These are phyloP conservation scores for Coilia nasus DNA, from an alignment of 2,797 vertebrate species.

Conservation along the genomic window DNA sequence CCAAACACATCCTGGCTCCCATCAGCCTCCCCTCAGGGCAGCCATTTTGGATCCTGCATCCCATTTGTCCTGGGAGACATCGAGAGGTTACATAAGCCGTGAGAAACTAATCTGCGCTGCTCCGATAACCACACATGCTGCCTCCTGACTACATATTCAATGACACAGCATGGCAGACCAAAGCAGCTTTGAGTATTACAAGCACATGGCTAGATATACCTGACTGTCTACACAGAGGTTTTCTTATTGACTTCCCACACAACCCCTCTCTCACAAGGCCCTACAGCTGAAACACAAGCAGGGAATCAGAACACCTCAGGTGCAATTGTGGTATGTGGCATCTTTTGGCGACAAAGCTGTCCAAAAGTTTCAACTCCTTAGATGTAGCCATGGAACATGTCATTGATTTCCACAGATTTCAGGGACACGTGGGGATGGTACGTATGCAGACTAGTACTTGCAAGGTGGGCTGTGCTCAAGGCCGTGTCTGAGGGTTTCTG, in stretches of 20 bases:
- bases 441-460: too few species aligned
- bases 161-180: background rate
- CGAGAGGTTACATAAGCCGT: background rate
- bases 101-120: background rate
- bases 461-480: too few species aligned
- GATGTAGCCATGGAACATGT: too few species aligned
- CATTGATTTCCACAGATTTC: too few species aligned
- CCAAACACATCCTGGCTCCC: background rate
- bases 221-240: background rate
- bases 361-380: too few species aligned
- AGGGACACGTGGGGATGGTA: too few species aligned
- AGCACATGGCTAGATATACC: background rate
- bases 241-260: background rate
- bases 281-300: background rate
- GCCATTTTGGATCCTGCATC: conserved; percentile 9
- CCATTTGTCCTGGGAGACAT: background rate
- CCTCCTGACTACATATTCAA: background rate
- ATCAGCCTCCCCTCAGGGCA: conserved; percentile 25
- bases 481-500: too few species aligned
- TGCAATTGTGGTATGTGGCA: too few species aligned
- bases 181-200: background rate
- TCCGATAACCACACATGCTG: background rate
- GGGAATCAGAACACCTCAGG: too few species aligned
- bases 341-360: too few species aligned
- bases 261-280: background rate